Evolutionary conservation across 2,888 invertebrate species (phyloP).

Genomic region (Drosophila testacea): DNA sequence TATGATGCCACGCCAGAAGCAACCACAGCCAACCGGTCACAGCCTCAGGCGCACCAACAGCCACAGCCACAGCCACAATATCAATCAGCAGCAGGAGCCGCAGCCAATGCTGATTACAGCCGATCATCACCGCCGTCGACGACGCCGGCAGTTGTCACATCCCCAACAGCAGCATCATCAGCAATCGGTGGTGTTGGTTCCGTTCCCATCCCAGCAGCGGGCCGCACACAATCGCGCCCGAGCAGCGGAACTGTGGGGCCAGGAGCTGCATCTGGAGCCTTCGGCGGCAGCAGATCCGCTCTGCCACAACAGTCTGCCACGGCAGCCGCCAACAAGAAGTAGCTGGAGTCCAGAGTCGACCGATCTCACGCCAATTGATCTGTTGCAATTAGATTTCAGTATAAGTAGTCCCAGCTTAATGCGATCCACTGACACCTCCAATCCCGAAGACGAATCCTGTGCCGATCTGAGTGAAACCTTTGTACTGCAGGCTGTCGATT

Average conservation of each 20-base stretch:
- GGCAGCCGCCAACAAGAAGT: constrained; percentile 83
- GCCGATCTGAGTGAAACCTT: constrained; percentile 66
- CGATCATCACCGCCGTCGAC: constrained; percentile 64
- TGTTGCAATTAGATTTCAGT: constrained; percentile 81
- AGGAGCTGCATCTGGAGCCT: constrained; percentile 75
- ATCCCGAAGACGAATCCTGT: constrained; percentile 59
- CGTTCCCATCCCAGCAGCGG: constrained; percentile 68
- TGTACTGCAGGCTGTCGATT: constrained; percentile 37
- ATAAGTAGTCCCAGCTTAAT: constrained; percentile 85
- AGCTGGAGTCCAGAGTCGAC: constrained; percentile 69
- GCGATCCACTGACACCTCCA: constrained; percentile 79
- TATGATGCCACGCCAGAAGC: constrained; percentile 71
- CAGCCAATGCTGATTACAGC: constrained; percentile 50
- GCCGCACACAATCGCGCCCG: constrained; percentile 84
- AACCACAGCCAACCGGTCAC: constrained; percentile 57
- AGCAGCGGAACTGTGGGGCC: constrained; percentile 84
- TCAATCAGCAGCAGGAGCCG: constrained; percentile 39
- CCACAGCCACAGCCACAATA: constrained; percentile 42
- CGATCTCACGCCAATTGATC: constrained; percentile 69
- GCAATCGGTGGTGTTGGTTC: constrained; percentile 18
- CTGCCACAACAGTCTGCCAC: constrained; percentile 85
- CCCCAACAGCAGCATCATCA: constrained; percentile 47
- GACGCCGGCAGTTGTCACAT: constrained; percentile 47
- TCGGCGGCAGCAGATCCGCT: constrained; percentile 78
- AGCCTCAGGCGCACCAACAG: constrained; percentile 41